phyloP scores from a whole-genome alignment of 2,797 vertebrate genomes.

The Phylloscopus collybita region DNA sequence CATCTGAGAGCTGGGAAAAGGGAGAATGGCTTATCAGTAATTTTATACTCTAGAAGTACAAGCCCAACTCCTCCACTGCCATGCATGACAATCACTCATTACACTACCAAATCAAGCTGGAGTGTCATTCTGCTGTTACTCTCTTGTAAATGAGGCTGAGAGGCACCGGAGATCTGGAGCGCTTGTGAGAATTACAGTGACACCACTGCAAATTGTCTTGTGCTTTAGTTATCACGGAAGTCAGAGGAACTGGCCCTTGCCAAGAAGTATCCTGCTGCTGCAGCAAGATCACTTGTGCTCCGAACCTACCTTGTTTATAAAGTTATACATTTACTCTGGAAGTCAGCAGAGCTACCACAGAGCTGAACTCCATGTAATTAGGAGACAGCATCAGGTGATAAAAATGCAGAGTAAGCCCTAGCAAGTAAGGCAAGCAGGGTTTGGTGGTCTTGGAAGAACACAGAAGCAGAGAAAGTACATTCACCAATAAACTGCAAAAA shows the following conservation, averaged over 20 bases:
- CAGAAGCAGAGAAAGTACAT: not conserved
- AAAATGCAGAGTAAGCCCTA: not conserved
- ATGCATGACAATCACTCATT: not conserved
- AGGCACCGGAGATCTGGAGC: not conserved
- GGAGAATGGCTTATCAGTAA: constrained; percentile 36
- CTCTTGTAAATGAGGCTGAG: not conserved
- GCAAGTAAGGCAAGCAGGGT: not conserved
- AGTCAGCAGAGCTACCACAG: constrained; percentile 8
- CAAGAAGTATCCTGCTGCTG: constrained; percentile 26
- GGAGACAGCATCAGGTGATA: constrained; percentile 21
- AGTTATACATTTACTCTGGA: constrained; percentile 53
- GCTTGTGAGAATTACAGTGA: not conserved
- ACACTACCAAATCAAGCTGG: not conserved
- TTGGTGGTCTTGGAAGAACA: not conserved
- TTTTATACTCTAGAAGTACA: constrained; percentile 24
- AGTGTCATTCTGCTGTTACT: not conserved
- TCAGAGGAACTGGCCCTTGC: not conserved
- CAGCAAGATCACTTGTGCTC: not conserved
- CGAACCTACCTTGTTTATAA: constrained; percentile 32
- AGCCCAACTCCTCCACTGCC: not conserved
- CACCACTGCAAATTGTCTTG: not conserved
- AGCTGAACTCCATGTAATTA: constrained; percentile 32
- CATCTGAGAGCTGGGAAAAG: constrained; percentile 25
- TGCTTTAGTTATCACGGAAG: not conserved
- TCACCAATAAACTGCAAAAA: not conserved